phyloP scores from a whole-genome alignment of 2,888 invertebrate species.

The Melangyna quadrimaculata region DNA sequence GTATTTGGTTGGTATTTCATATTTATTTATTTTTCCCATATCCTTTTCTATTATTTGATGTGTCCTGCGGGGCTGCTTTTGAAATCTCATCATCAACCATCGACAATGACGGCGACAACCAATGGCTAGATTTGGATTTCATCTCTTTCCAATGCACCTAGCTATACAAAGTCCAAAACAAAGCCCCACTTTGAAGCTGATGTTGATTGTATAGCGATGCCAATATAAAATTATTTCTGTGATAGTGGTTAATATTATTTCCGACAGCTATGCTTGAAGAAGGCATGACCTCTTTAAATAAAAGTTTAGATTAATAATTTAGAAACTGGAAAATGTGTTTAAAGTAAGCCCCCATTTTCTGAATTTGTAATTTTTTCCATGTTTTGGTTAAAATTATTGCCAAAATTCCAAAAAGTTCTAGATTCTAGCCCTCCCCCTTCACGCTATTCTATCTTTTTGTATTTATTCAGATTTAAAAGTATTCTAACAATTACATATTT shows the following conservation, averaged over 20 bases:
- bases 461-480: too few species aligned
- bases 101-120: constrained; percentile 21
- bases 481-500: too few species aligned
- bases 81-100: constrained; percentile 63
- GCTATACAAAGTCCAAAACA: neutral
- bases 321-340: too few species aligned
- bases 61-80: constrained; percentile 67
- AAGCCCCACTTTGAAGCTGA: neutral
- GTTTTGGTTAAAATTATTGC: too few species aligned
- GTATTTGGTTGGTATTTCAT: constrained; percentile 42
- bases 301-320: too few species aligned
- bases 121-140: neutral
- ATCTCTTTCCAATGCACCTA: neutral
- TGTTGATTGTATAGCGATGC: neutral
- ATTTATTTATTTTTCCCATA: constrained; percentile 63
- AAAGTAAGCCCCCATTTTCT: too few species aligned
- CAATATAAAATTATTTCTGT: neutral
- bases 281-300: too few species aligned
- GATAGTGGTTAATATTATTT: neutral
- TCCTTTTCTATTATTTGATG: constrained; percentile 62
- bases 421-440: too few species aligned
- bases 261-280: too few species aligned
- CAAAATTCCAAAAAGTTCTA: too few species aligned
- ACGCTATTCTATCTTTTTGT: too few species aligned
- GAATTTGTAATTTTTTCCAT: too few species aligned